Percentiles rank a stretch among this genome's conserved stretches.
Evolutionary conservation across 2,113 vertebrate species (phyloP).

Genomic region (Phyllopteryx taeniolatus): DNA sequence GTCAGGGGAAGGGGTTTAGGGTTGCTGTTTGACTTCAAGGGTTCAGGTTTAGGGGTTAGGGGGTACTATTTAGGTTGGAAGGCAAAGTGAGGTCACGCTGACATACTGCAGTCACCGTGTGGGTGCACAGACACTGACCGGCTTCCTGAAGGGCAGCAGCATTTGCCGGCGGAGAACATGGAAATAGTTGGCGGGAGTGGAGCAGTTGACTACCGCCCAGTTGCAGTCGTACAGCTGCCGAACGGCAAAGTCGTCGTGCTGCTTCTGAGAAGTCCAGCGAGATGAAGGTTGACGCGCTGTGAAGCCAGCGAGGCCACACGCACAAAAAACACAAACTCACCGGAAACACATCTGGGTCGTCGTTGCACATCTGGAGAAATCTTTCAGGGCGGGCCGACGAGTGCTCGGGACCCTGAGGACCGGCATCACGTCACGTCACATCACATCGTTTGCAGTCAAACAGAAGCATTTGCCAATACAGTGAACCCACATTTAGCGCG

Average conservation of each 20-base stretch:
- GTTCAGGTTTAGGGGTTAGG: too few species aligned
- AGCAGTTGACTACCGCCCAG: slow-evolving; percentile 97
- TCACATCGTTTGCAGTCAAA: too few species aligned
- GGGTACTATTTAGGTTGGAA: too few species aligned
- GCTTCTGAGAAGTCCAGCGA: slow-evolving; percentile 65
- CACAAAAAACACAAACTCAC: slow-evolving; percentile 65
- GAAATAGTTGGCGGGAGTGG: slow-evolving; percentile 89
- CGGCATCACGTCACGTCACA: not conserved
- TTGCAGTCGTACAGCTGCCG: slow-evolving; percentile 94
- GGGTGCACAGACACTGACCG: slow-evolving; percentile 68
- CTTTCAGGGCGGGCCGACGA: slow-evolving; percentile 94
- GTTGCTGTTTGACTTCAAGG: too few species aligned
- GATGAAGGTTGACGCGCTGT: too few species aligned
- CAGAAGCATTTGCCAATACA: too few species aligned
- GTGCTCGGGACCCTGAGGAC: slow-evolving; percentile 89
- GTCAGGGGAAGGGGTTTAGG: too few species aligned
- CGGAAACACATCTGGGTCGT: slow-evolving; percentile 90
- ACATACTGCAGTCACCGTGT: too few species aligned
- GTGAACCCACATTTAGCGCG: too few species aligned
- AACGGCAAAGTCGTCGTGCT: slow-evolving; percentile 82
- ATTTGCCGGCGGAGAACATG: slow-evolving; percentile 92
- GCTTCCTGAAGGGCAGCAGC: slow-evolving; percentile 93
- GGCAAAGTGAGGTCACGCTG: too few species aligned
- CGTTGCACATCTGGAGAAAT: slow-evolving; percentile 98
- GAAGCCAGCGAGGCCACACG: not conserved